These are phyloP conservation scores for Temnothorax nylanderi DNA, from an alignment of 1,140 invertebrate species.

Conservation along the genomic window DNA sequence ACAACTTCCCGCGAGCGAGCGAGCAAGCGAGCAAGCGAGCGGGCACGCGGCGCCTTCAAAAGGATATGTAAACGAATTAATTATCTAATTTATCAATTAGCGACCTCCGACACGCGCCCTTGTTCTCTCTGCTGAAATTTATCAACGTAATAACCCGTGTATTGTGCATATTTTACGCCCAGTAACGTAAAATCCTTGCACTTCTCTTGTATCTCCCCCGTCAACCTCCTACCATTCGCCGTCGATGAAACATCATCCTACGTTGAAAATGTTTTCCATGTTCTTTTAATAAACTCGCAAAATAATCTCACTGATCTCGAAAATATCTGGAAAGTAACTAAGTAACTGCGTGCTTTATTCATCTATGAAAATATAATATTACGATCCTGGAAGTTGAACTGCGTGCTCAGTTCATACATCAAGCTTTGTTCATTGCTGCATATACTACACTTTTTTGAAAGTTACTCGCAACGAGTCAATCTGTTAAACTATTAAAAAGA, in stretches of 20 bases:
- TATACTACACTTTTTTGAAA: background rate
- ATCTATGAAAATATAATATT: constrained; percentile 17
- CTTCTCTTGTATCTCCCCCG: background rate
- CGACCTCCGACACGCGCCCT: constrained; percentile 24
- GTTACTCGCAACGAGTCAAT: background rate
- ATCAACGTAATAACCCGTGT: constrained; percentile 33
- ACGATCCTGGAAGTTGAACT: background rate
- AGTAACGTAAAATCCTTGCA: background rate
- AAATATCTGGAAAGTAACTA: background rate
- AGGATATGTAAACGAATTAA: constrained; percentile 74
- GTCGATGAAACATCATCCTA: constrained; percentile 8
- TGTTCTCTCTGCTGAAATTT: constrained; percentile 38
- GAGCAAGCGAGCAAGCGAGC: background rate
- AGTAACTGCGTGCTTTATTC: background rate
- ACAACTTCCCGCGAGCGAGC: constrained; percentile 41
- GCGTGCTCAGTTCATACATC: background rate
- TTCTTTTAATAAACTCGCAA: background rate
- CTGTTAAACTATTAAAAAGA: background rate
- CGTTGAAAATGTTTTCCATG: constrained; percentile 8
- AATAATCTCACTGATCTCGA: constrained; percentile 5
- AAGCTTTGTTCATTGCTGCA: background rate
- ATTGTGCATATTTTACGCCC: constrained; percentile 46
- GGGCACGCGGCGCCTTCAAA: constrained; percentile 56
- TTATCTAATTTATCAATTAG: constrained; percentile 74
- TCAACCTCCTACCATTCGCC: constrained; percentile 1